phyloP scores from a whole-genome alignment of 2,888 invertebrate species.

The Cephus nigrinus region DNA sequence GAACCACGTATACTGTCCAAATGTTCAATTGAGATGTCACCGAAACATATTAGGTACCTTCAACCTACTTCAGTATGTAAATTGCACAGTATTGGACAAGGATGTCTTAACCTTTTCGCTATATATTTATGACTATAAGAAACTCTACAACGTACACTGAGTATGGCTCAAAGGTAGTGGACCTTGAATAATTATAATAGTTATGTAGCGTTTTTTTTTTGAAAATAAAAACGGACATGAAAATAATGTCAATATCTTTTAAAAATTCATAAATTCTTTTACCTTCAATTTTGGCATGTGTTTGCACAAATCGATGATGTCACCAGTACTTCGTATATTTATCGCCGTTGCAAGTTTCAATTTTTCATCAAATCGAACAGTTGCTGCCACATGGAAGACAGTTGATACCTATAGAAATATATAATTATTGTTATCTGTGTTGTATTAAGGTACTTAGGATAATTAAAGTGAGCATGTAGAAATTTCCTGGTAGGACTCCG shows the following conservation, averaged over 20 bases:
- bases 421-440: background rate
- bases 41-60: slow-evolving; percentile 1
- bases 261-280: slow-evolving; percentile 24
- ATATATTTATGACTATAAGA: background rate
- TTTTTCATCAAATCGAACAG: slow-evolving; percentile 80
- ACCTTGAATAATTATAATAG: background rate
- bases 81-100: background rate
- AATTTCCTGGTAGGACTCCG: background rate
- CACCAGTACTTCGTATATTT: slow-evolving; percentile 76
- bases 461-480: background rate
- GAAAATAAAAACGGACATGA: background rate
- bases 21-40: background rate
- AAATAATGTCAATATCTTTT: background rate
- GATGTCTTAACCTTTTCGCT: background rate
- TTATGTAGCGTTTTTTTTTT: background rate
- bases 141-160: background rate
- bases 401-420: slow-evolving; percentile 54
- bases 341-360: slow-evolving; percentile 75
- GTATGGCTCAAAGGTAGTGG: background rate
- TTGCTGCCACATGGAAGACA: slow-evolving; percentile 82
- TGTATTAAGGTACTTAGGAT: background rate
- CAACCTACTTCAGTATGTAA: background rate
- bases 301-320: slow-evolving; percentile 74
- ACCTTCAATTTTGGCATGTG: slow-evolving; percentile 76
- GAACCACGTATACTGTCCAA: slow-evolving; percentile 2